Base-by-base conservation (phyloP, 2,797 vertebrate species). In the Gallinago solitaria region DNA sequence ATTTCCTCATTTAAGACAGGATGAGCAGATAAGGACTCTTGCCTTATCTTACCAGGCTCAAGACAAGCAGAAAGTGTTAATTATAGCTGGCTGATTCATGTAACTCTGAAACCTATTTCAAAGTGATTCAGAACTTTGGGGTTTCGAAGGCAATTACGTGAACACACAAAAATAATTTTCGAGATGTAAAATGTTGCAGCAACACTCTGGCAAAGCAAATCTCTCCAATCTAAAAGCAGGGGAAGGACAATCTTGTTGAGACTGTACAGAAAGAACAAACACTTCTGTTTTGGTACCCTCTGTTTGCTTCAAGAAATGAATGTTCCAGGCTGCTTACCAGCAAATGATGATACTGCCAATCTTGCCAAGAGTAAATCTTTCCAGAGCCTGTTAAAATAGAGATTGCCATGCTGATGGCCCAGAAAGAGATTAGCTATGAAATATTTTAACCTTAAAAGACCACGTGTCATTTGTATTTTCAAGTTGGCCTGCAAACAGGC, bases 271-370 rank as follows among this genome's bases (percentile, higher is more conserved):
- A 37, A 88, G 93, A 83, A 95, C 88, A 93, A 90, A 95, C 54
- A 43, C 39, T 94, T 83, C 73, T 95, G 93, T 75, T 96, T 94
- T 78, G 93, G 90, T 91, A 24, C 77, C 91, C 50, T 63, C n/a
- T 30, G 68, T 70, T 85, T 83, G 69, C 85, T 69, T 57, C 16
- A 4, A 94, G 94, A 94, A 95, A 82, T 79, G 74, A 93, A 95
- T 61, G 87, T 95, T 91, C 94, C 89, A 77, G 94, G 86, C 90
- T 89, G 32, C 54, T 60, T 28, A 86, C 87, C 95, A 95, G 50
- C 65, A 73, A 83, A n/a, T 1, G 64, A 56, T 51, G 87, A 47
- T 75, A 12, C 57, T 69, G 65, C 90, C 69, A 71, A 39, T 11
- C 64, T 71, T 84, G 95, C 89, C 92, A 90, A 69, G 61, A 65